Conservation (phyloP, 2,113 vertebrate genomes). For the Cynopterus brachyotis region DNA sequence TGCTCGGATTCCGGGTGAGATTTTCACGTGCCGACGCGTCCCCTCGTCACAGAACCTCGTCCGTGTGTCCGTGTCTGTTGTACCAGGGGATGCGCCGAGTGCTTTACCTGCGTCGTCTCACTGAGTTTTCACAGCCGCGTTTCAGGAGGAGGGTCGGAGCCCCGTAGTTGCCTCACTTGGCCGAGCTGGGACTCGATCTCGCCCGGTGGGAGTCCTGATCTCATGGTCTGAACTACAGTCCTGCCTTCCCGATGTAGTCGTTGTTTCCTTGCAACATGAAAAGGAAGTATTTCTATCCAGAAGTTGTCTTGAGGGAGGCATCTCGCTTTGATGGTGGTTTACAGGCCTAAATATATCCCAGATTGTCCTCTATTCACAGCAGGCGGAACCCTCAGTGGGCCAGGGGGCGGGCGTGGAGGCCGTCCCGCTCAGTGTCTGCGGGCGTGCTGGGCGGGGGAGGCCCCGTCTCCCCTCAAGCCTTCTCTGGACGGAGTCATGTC, state of each 20-base stretch:
- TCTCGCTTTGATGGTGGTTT: neutral
- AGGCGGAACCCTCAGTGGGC: neutral
- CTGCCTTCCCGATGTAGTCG: neutral
- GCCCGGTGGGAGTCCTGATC: neutral
- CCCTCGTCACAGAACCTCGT: neutral
- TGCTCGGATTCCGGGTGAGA: no score
- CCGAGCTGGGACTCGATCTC: neutral
- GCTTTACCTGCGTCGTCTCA: neutral
- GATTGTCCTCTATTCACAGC: neutral
- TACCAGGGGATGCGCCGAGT: neutral
- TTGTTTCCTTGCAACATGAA: neutral
- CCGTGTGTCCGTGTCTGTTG: neutral
- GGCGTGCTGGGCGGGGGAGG: neutral
- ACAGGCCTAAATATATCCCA: neutral
- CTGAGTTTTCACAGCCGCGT: neutral
- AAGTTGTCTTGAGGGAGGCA: neutral
- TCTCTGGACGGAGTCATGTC: slow-evolving; percentile 50
- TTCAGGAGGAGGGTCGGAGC: neutral
- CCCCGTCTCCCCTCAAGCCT: slow-evolving; percentile 24
- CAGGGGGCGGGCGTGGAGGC: neutral
- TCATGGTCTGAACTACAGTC: neutral
- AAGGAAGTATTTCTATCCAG: neutral
- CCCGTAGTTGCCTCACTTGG: neutral
- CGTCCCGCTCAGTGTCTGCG: neutral
- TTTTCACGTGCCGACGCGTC: neutral